Percentiles rank a stretch among this genome's conserved stretches.
These are phyloP conservation scores for Euglossa dilemma DNA, from an alignment of 1,140 invertebrate species.

Conservation along the genomic window DNA sequence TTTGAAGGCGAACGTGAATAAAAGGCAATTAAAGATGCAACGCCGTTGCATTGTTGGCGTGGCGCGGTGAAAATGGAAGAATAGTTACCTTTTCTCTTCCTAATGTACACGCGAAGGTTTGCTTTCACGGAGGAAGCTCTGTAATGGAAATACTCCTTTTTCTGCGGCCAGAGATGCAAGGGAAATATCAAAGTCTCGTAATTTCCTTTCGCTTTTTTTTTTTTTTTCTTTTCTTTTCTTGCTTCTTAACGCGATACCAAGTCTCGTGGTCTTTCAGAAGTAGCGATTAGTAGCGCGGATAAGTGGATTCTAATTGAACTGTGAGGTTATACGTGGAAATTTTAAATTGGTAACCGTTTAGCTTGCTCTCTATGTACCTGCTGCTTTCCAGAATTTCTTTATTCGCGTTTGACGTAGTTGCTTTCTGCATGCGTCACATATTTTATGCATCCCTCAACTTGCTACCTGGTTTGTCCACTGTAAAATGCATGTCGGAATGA, in stretches of 20 bases:
- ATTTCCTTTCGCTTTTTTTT: not conserved
- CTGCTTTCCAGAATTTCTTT: too few relatives aligned
- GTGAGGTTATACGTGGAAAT: not conserved
- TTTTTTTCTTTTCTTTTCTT: too few relatives aligned
- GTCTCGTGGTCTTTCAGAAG: too few relatives aligned
- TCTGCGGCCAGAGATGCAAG: not conserved
- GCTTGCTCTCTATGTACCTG: not conserved
- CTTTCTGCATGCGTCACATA: too few relatives aligned
- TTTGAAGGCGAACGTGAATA: not conserved
- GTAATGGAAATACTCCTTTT: constrained; percentile 20
- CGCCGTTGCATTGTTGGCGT: not conserved
- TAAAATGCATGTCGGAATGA: too few relatives aligned
- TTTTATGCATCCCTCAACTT: too few relatives aligned
- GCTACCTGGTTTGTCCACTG: too few relatives aligned
- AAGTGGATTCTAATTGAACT: not conserved
- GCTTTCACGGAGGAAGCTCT: not conserved
- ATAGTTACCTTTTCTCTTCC: constrained; percentile 7
- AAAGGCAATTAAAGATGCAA: constrained; percentile 32
- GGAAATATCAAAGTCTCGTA: not conserved
- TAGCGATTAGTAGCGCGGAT: not conserved
- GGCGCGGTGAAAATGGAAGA: constrained; percentile 21
- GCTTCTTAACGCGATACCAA: not conserved
- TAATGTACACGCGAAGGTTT: constrained; percentile 2
- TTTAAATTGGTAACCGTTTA: not conserved
- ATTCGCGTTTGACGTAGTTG: too few relatives aligned